A percentile compares a stretch with the other conserved stretches of the same genome.
These are phyloP conservation scores for Incurvaria masculella DNA, from an alignment of 2,888 invertebrate genomes.

Conservation along the genomic window DNA sequence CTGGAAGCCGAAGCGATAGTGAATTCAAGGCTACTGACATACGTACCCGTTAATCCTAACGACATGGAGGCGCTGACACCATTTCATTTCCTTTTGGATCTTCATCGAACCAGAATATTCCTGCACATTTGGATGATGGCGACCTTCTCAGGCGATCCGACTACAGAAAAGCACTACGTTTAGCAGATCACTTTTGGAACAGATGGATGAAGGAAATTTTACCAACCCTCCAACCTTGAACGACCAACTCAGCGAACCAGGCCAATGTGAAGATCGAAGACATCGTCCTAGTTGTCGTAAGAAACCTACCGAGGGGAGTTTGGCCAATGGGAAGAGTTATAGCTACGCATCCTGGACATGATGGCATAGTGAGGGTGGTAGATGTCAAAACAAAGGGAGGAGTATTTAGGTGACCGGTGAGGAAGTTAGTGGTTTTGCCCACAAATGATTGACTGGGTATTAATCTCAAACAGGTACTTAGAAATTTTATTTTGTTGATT, in stretches of 20 bases:
- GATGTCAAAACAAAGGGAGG: conserved; percentile 3
- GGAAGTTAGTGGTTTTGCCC: neutral
- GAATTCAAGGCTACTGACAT: conserved; percentile 1
- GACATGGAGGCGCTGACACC: conserved; percentile 2
- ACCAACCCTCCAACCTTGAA: neutral
- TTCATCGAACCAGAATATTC: neutral
- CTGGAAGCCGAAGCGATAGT: conserved; percentile 2
- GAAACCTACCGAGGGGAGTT: conserved; percentile 2
- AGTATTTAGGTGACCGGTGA: neutral
- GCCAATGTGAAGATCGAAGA: neutral
- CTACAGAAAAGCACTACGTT: conserved; percentile 1
- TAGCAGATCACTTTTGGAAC: conserved; percentile 5
- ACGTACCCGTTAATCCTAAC: neutral
- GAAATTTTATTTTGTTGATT: no score
- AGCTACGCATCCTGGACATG: neutral
- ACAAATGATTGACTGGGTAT: no score
- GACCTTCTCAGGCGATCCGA: conserved; percentile 4
- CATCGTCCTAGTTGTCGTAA: conserved; percentile 1
- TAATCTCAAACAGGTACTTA: no score
- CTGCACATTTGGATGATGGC: conserved; percentile 1
- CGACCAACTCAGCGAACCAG: neutral
- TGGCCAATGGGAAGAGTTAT: conserved; percentile 5
- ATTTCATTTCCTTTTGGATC: conserved; percentile 5
- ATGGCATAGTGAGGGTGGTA: conserved; percentile 5
- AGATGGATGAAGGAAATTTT: conserved; percentile 5